Evolutionary conservation across 2,888 invertebrate genomes (phyloP).

Genomic region (Spodoptera littoralis): DNA sequence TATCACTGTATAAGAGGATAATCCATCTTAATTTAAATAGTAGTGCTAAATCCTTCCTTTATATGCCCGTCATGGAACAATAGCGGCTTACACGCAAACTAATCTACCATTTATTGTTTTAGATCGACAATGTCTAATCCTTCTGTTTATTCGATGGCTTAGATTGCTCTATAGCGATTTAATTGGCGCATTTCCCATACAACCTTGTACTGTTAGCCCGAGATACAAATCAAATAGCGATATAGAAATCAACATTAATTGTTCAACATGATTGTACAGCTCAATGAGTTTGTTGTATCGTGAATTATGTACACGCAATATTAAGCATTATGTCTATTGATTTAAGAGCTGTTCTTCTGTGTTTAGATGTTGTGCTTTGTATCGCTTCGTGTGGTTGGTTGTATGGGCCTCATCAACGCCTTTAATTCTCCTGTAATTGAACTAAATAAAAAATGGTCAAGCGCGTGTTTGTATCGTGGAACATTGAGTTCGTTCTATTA

Average conservation of each 20-base stretch:
- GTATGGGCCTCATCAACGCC: slow-evolving; percentile 67
- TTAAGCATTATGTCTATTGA: slow-evolving; percentile 32
- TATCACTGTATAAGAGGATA: too few relatives aligned
- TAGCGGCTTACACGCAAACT: slow-evolving; percentile 58
- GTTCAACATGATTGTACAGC: slow-evolving; percentile 73
- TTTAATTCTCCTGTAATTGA: slow-evolving; percentile 67
- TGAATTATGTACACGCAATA: slow-evolving; percentile 49
- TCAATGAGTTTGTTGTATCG: slow-evolving; percentile 52
- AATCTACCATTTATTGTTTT: slow-evolving; percentile 71
- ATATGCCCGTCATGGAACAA: slow-evolving; percentile 38
- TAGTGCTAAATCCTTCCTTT: slow-evolving; percentile 29
- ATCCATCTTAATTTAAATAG: slow-evolving; percentile 35
- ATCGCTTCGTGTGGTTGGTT: slow-evolving; percentile 29
- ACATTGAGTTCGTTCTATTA: slow-evolving; percentile 1
- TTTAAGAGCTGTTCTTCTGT: slow-evolving; percentile 21
- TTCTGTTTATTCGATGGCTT: slow-evolving; percentile 48
- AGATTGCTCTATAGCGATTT: slow-evolving; percentile 69
- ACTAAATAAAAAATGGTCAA: slow-evolving; percentile 57
- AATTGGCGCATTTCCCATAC: slow-evolving; percentile 81
- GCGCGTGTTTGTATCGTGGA: slow-evolving; percentile 11
- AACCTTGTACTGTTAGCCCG: slow-evolving; percentile 65
- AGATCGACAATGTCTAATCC: slow-evolving; percentile 58
- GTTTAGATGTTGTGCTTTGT: slow-evolving; percentile 1
- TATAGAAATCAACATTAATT: slow-evolving; percentile 83
- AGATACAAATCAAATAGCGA: slow-evolving; percentile 81